Evolutionary conservation across 2,797 vertebrate species (phyloP).

Genomic region (Taenioides sp.): DNA sequence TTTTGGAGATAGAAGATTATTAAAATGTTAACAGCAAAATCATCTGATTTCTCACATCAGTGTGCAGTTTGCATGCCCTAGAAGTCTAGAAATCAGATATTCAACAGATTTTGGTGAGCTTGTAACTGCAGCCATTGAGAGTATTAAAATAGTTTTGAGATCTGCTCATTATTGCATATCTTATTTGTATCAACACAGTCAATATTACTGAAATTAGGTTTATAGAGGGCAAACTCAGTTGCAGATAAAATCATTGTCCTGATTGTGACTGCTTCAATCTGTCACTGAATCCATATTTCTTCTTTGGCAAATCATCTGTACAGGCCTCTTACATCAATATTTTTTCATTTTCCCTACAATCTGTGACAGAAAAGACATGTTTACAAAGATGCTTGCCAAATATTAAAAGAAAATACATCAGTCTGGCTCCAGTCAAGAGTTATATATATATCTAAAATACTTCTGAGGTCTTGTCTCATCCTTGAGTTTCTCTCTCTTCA

Average conservation of each 20-base stretch:
- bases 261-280: neutral
- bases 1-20: too few relatives aligned
- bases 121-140: neutral
- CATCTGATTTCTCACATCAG: too few relatives aligned
- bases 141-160: constrained; percentile 1
- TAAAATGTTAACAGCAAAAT: too few relatives aligned
- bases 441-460: too few relatives aligned
- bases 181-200: neutral
- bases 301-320: neutral
- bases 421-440: constrained; percentile 9
- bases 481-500: neutral
- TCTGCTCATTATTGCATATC: neutral
- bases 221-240: neutral
- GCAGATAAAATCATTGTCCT: neutral
- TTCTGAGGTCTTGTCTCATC: too few relatives aligned
- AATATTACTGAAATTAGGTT: neutral
- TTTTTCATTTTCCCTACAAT: neutral
- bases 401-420: constrained; percentile 23
- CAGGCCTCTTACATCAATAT: neutral
- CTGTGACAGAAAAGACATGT: constrained; percentile 15
- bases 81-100: too few relatives aligned
- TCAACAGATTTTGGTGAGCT: too few relatives aligned
- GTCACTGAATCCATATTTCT: constrained; percentile 15
- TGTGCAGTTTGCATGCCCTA: too few relatives aligned
- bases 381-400: constrained; percentile 13